Percentiles rank a stretch among this genome's conserved stretches.
Evolutionary conservation across 2,888 invertebrate genomes (phyloP).

Genomic region (Rhaphigaster nebulosa): DNA sequence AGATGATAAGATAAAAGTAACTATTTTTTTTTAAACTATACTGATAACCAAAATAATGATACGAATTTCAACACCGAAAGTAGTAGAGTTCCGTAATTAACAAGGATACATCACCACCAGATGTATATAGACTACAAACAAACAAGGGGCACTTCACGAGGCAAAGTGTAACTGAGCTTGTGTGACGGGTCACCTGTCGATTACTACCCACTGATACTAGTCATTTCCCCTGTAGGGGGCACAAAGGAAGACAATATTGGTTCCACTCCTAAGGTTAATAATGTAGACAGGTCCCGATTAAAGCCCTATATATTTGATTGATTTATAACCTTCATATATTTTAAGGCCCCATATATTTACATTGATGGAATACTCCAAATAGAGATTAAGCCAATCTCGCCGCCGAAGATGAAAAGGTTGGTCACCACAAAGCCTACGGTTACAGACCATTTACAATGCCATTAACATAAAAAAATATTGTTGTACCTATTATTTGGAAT

Average conservation of each 20-base stretch:
- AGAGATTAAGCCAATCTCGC: not conserved
- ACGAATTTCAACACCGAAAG: not conserved
- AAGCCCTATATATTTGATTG: not conserved
- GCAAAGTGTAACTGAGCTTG: not conserved
- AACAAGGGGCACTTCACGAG: not conserved
- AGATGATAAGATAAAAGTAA: no score
- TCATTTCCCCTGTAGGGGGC: not conserved
- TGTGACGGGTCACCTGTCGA: not conserved
- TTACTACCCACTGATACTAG: not conserved
- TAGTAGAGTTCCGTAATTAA: not conserved
- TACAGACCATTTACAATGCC: not conserved
- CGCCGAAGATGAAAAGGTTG: not conserved
- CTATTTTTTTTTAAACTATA: no score
- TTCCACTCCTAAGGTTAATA: not conserved
- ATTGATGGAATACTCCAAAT: not conserved
- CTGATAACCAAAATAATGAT: no score
- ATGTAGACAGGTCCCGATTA: not conserved
- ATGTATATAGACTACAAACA: not conserved
- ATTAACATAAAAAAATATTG: not conserved
- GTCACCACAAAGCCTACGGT: not conserved
- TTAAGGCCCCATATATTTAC: not conserved
- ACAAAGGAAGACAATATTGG: conserved; percentile 15
- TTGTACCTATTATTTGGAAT: no score
- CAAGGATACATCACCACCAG: not conserved
- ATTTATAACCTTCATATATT: not conserved